These are phyloP conservation scores for Thereva nobilitata DNA, from an alignment of 2,888 invertebrate genomes.

Conservation along the genomic window DNA sequence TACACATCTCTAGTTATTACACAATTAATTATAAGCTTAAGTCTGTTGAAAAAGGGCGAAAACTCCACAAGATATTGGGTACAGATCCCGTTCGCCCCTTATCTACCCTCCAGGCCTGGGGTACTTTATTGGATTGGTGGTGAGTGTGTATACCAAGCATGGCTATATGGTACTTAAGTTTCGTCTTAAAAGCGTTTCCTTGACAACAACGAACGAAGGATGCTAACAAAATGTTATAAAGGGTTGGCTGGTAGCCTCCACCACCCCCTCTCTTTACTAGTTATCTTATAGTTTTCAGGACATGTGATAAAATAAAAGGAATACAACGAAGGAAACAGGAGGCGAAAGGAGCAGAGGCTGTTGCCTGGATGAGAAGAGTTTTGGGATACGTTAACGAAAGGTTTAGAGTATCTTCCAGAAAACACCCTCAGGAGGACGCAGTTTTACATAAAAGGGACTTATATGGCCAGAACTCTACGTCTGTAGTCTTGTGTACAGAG, in stretches of 20 bases:
- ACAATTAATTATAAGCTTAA: constrained; percentile 59
- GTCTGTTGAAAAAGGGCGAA: constrained; percentile 48
- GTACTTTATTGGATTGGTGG: constrained; percentile 2
- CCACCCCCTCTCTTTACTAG: constrained; percentile 4
- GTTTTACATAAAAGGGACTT: constrained; percentile 43
- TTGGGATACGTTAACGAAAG: constrained; percentile 38
- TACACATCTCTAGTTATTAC: constrained; percentile 53
- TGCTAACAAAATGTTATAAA: constrained; percentile 5
- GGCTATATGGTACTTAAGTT: constrained; percentile 23
- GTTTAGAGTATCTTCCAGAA: constrained; percentile 43
- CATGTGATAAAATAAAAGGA: constrained; percentile 36
- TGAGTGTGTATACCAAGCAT: constrained; percentile 2
- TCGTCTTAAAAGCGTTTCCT: constrained; percentile 41
- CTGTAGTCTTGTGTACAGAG: constrained; percentile 19
- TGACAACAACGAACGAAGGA: constrained; percentile 37
- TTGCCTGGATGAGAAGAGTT: constrained; percentile 9
- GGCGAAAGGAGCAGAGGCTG: constrained; percentile 7
- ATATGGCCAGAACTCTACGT: constrained; percentile 24
- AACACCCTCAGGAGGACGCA: constrained; percentile 42
- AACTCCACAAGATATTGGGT: constrained; percentile 39
- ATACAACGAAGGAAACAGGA: constrained; percentile 35
- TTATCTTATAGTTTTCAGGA: constrained; percentile 42
- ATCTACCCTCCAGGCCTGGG: constrained; percentile 26
- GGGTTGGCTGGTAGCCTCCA: constrained; percentile 22
- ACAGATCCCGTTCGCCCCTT: constrained; percentile 28